Evolutionary conservation across 2,888 invertebrate genomes (phyloP), one percentile per base, ranked within the genome.

Genomic region (Reticulitermes lucifugus): DNA sequence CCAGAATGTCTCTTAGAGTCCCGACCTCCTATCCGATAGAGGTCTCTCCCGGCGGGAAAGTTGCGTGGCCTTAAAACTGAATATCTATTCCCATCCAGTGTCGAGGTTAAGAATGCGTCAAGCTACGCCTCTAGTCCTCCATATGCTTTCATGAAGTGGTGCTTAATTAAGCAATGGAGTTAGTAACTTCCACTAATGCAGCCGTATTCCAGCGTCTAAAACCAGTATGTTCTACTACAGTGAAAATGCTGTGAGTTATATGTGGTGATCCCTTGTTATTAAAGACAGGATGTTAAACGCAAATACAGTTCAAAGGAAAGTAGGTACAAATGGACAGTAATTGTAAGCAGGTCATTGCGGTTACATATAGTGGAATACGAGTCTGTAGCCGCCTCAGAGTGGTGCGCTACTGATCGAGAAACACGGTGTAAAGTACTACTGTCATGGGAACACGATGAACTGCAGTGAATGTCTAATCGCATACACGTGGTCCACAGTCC

Each of bases 361-460:
- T 1, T 46, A 46, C 46, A 46, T 46, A 46, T 12, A 46, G 4
- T 46, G 46, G 46, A 46, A 12, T 46, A 46, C 46, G 6, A 46
- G 46, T 4, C 10, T 46, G 46, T 12, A 46, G 55, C 14, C 18
- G 55, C 55, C 55, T 55, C 18, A 7, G 46, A 12, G 75, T 29
- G 21, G 75, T 43, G 75, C 1, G 75, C 22, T 81, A 81, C 65
- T 81, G 81, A 81, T 81, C 81, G 65, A 70, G 25, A 60, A 60
- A 60, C 60, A 35, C 21, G 22, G 75, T 55, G n/a, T n/a, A n/a
- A n/a, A 25, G 25, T 65, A n/a, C 77, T 51, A 46, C 22, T 77
- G n/a, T 77, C 46, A 51, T 43, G 77, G 77, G 77, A 77, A 77
- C 22, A 77, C n/a, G n/a, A 77, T 18, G 51, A 77, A 77, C 77